Percentiles rank a stretch among this genome's conserved stretches.
phyloP scores from a whole-genome alignment of 2,113 vertebrate genomes.

The Aptenodytes patagonicus region DNA sequence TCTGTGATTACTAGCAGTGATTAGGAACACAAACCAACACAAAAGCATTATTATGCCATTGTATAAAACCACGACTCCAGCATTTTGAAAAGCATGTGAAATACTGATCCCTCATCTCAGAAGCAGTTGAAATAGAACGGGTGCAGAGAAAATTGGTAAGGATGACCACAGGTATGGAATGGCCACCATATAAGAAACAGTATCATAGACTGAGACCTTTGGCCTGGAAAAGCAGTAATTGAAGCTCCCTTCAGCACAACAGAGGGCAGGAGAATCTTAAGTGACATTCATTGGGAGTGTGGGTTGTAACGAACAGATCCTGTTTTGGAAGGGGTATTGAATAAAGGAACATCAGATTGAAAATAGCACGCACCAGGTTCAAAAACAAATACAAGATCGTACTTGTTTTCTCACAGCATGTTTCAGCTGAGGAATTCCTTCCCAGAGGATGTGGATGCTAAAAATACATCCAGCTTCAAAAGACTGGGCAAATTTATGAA shows the following conservation, averaged over 20 bases:
- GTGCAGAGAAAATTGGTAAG: neutral
- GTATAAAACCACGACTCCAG: neutral
- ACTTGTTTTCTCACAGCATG: neutral
- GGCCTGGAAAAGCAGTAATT: neutral
- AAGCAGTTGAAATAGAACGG: neutral
- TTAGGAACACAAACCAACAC: neutral
- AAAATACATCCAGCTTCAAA: neutral
- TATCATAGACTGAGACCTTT: neutral
- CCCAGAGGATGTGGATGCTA: neutral
- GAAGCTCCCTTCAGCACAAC: neutral
- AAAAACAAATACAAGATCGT: neutral
- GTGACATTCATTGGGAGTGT: rapidly evolving
- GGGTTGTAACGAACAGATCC: neutral
- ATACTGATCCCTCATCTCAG: neutral
- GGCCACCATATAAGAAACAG: neutral
- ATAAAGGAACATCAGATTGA: neutral
- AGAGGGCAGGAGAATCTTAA: neutral
- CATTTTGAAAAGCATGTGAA: neutral
- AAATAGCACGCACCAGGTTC: rapidly evolving
- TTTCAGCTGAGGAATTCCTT: neutral
- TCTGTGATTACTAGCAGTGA: too few relatives aligned
- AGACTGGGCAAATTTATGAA: neutral
- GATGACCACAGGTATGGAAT: neutral
- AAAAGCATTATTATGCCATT: neutral
- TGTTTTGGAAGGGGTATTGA: neutral